These are phyloP conservation scores for Acleris laterana DNA, from an alignment of 2,888 invertebrate species.

Conservation along the genomic window DNA sequence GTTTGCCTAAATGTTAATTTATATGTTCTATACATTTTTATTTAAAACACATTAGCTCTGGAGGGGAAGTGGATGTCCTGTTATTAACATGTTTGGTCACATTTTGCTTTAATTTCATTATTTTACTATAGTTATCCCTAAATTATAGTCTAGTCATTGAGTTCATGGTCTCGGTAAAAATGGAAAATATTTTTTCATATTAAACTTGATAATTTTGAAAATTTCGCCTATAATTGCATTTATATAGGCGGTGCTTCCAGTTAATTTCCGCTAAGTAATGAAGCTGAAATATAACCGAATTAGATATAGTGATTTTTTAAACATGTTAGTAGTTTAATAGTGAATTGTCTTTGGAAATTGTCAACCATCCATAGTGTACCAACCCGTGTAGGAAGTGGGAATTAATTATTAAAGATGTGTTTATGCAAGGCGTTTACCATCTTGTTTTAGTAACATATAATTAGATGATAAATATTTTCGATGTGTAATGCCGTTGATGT, in stretches of 20 bases:
- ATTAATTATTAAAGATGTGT: background rate
- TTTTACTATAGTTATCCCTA: conserved; percentile 13
- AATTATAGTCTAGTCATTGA: conserved; percentile 35
- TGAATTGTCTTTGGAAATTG: background rate
- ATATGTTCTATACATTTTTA: background rate
- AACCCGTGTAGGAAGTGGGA: background rate
- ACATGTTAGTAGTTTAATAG: too few relatives aligned
- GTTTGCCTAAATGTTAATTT: background rate
- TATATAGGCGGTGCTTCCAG: background rate
- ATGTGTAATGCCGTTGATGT: conserved; percentile 15
- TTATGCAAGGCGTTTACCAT: conserved; percentile 1
- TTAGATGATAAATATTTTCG: conserved; percentile 8
- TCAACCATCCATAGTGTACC: background rate
- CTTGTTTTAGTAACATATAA: conserved; percentile 4
- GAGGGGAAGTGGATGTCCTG: background rate
- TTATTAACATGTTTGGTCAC: conserved; percentile 21
- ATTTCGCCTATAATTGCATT: background rate
- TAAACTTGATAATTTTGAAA: background rate
- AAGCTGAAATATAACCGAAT: background rate
- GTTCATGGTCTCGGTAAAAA: conserved; percentile 24
- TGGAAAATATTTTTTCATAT: conserved; percentile 7
- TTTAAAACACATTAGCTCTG: background rate
- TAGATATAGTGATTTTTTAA: background rate
- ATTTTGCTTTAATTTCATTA: conserved; percentile 27
- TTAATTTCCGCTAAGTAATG: background rate